Percentiles rank a stretch among this genome's conserved stretches.
phyloP scores from a whole-genome alignment of 2,888 invertebrate species.

The Caenorhabditis sulstoni region DNA sequence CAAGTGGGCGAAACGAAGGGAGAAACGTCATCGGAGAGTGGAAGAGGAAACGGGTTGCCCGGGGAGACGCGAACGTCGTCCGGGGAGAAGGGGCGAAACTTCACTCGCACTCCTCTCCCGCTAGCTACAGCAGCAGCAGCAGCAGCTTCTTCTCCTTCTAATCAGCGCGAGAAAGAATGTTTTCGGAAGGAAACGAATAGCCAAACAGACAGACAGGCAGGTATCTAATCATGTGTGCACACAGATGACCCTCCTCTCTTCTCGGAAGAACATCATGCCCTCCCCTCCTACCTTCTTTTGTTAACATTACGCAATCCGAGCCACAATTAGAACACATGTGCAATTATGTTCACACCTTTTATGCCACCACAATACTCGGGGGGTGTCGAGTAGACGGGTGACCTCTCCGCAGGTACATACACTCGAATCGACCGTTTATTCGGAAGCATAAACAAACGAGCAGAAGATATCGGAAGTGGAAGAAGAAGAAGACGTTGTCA shows the following conservation, averaged over 20 bases:
- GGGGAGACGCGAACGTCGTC: background rate
- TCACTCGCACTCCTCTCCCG: background rate
- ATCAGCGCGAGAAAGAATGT: constrained; percentile 4
- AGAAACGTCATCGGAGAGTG: background rate
- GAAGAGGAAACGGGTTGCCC: background rate
- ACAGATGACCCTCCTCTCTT: constrained; percentile 37
- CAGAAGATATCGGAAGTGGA: background rate
- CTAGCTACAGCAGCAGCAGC: background rate
- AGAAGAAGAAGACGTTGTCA: too few species aligned
- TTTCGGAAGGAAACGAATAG: constrained; percentile 40
- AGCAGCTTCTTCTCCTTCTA: too few species aligned
- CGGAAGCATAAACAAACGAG: background rate
- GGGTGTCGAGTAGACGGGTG: constrained; percentile 29
- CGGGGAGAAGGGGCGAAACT: background rate
- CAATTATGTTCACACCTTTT: constrained; percentile 61
- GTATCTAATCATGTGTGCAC: constrained; percentile 50
- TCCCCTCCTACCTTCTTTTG: constrained; percentile 36
- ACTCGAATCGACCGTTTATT: constrained; percentile 12
- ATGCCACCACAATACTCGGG: constrained; percentile 4
- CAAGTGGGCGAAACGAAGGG: constrained; percentile 12
- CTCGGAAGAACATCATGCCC: constrained; percentile 3
- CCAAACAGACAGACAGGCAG: constrained; percentile 33
- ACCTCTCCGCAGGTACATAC: background rate
- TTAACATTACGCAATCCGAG: constrained; percentile 55
- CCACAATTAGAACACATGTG: constrained; percentile 50